Conservation (phyloP, 64 coral and sea anemone genomes). For the Dendronephthya gigantea region DNA sequence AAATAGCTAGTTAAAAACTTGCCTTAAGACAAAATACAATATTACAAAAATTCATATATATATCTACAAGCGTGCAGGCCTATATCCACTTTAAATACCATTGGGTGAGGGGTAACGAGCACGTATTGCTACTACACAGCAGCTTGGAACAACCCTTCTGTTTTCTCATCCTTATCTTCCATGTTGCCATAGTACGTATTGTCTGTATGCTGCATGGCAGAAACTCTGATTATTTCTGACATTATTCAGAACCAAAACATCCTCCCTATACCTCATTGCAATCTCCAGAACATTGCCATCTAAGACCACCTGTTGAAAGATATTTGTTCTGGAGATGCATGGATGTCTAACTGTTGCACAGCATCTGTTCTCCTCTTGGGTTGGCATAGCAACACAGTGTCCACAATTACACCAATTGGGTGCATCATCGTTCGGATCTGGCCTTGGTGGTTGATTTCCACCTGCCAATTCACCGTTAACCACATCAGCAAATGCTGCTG, state of each 20-base stretch:
- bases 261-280: background rate
- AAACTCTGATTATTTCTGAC: background rate
- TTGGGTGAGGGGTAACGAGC: no score
- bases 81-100: background rate
- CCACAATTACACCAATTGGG: slow-evolving; percentile 4
- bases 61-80: no score
- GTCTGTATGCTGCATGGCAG: background rate
- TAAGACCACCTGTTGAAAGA: background rate
- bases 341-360: background rate
- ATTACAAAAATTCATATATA: background rate
- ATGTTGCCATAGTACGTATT: background rate
- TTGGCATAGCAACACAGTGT: background rate
- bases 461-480: background rate
- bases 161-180: background rate
- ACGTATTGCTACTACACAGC: no score
- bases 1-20: background rate
- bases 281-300: background rate
- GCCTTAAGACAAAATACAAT: background rate
- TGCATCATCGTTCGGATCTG: background rate
- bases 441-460: background rate
- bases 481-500: slow-evolving; percentile 1
- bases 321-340: background rate
- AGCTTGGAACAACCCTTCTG: no score
- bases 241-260: background rate
- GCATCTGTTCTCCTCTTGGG: background rate